These are phyloP conservation scores for Hofmannophila pseudospretella DNA, from an alignment of 2,888 invertebrate species.

Conservation along the genomic window DNA sequence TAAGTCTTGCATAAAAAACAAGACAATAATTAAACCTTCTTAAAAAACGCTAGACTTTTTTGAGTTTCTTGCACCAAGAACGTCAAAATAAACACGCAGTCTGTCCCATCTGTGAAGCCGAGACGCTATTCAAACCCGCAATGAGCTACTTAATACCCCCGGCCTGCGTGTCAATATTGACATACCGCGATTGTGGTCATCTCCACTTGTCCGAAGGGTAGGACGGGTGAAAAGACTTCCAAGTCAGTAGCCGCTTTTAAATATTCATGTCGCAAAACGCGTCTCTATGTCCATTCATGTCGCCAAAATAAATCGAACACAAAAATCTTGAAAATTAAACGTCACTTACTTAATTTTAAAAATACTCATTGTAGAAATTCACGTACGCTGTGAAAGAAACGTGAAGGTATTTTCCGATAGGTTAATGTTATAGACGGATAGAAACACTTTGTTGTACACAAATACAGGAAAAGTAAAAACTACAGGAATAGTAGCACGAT, in stretches of 20 bases:
- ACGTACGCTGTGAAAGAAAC: too few relatives aligned
- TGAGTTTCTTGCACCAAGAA: neutral
- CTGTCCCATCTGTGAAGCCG: slow-evolving; percentile 32
- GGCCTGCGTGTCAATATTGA: slow-evolving; percentile 63
- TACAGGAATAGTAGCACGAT: too few relatives aligned
- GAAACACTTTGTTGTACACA: too few relatives aligned
- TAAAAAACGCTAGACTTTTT: too few relatives aligned
- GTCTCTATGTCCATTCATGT: neutral
- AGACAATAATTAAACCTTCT: too few relatives aligned
- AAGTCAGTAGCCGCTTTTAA: slow-evolving; percentile 9
- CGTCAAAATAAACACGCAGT: slow-evolving; percentile 37
- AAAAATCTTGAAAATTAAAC: neutral
- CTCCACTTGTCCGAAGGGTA: slow-evolving; percentile 49
- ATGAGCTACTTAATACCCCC: slow-evolving; percentile 70
- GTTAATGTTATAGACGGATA: too few relatives aligned
- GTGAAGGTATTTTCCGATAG: too few relatives aligned
- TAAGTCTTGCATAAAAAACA: neutral
- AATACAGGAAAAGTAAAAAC: too few relatives aligned
- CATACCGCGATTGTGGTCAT: slow-evolving; percentile 60
- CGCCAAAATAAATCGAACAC: neutral
- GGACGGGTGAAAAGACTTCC: slow-evolving; percentile 6
- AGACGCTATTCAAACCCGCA: slow-evolving; percentile 56
- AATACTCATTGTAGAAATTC: too few relatives aligned
- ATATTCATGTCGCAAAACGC: slow-evolving; percentile 4
- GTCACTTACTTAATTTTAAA: too few relatives aligned